Conservation (phyloP, 2,113 vertebrate genomes). For the Rhabdomys dilectus region DNA sequence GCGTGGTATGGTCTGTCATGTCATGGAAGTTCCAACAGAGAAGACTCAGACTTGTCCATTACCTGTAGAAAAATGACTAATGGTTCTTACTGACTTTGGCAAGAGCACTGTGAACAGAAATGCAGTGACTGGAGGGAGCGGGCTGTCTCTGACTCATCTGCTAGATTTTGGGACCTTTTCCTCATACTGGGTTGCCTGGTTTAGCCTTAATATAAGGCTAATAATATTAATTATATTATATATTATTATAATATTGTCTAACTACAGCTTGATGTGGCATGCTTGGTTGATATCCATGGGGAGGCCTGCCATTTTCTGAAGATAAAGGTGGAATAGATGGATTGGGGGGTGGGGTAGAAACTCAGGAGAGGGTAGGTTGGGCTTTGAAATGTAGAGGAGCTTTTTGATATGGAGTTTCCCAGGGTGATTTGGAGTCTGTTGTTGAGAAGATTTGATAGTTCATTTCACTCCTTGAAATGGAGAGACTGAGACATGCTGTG, state of each 20-base stretch:
- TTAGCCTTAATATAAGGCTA: neutral
- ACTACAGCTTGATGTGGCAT: neutral
- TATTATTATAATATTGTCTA: neutral
- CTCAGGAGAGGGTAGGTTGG: neutral
- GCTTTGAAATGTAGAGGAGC: neutral
- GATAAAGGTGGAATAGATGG: neutral
- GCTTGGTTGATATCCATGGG: neutral
- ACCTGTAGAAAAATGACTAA: no score
- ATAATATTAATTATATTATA: no score
- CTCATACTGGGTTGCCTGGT: neutral
- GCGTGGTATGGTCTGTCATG: neutral
- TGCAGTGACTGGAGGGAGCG: neutral
- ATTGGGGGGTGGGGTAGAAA: neutral
- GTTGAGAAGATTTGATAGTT: neutral
- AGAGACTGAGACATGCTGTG: neutral
- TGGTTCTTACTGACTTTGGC: neutral
- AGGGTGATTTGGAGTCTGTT: slow-evolving; percentile 32
- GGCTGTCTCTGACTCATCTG: neutral
- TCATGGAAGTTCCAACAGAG: neutral
- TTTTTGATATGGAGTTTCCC: neutral
- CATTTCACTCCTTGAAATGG: neutral
- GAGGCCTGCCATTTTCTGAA: neutral
- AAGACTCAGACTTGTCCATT: neutral
- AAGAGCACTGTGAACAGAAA: neutral
- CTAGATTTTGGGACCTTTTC: neutral